A percentile compares a stretch with the other conserved stretches of the same genome.
These are phyloP conservation scores for Ligdia adustata DNA, from an alignment of 2,888 invertebrate species.

Conservation along the genomic window DNA sequence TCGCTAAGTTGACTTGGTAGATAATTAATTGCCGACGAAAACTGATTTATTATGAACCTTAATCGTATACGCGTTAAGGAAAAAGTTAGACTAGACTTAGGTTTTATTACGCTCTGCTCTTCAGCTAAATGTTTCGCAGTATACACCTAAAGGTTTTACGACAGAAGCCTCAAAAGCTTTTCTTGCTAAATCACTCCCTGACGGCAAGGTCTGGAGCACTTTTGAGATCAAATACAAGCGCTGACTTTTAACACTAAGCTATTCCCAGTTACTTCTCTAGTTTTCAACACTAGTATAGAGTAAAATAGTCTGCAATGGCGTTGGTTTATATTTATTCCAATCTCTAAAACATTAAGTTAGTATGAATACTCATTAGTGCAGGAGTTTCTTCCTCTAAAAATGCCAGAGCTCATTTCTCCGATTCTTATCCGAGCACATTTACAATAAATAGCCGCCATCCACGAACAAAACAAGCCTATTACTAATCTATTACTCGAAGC, in stretches of 20 bases:
- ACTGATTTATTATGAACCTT: not conserved
- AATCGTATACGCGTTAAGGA: not conserved
- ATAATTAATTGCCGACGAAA: not conserved
- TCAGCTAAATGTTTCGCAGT: not conserved
- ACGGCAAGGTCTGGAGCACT: constrained; percentile 1
- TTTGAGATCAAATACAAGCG: not conserved
- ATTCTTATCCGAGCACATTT: constrained; percentile 24
- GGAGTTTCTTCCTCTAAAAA: constrained; percentile 7
- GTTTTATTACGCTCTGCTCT: not conserved
- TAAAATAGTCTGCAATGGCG: too few relatives aligned
- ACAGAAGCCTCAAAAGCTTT: not conserved
- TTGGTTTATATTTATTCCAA: too few relatives aligned
- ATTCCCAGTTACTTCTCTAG: not conserved
- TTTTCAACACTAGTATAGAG: too few relatives aligned
- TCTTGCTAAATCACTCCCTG: not conserved
- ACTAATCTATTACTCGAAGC: constrained; percentile 25
- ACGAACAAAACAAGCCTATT: constrained; percentile 32
- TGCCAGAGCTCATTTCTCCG: constrained; percentile 19
- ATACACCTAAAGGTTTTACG: not conserved
- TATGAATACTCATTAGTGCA: too few relatives aligned
- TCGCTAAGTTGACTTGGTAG: not conserved
- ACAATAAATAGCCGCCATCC: constrained; percentile 27
- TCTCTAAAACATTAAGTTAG: too few relatives aligned
- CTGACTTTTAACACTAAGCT: not conserved
- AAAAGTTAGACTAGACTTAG: not conserved